Base-by-base conservation (phyloP, 2,797 vertebrate species). In the Limnodromus scolopaceus region DNA sequence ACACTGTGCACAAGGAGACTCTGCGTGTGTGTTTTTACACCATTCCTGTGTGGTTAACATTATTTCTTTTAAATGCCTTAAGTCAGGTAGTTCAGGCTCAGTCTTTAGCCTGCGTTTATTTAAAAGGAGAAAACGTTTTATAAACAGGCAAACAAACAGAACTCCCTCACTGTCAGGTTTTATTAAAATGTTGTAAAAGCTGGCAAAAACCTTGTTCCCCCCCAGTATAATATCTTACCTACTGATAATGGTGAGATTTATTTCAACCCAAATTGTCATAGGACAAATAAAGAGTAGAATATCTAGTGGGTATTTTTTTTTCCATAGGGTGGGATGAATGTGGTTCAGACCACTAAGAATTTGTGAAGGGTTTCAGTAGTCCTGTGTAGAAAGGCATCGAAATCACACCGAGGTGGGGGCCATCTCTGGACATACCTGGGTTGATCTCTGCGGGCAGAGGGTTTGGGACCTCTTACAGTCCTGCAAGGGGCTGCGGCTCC, bases 401-500 rank as follows among this genome's bases (percentile, higher is more conserved):
- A n/a, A 84, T 53, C 30, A 32, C 64, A 66, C 39, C 3, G 1
- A 70, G n/a, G 6, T 65, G 27, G 17, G 58, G 30, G 19, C 13
- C 36, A 14, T 70, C 69, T 81, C 69, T 68, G 69, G 15, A 81
- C 39, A 10, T 7, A 9, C 22, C 8, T 55, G 6, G 0, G n/a
- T 58, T 6, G 18, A 19, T 28, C 18, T 76, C 41, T 65, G 20
- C 0, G 1, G 30, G 38, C 15, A 6, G 32, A 65, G 28, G 58
- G 4, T 43, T 76, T 19, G 24, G 27, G 19, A 36, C 48, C 45
- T 15, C 32, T 61, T n/a, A 3, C 0, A 0, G 10, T 76, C 39
- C 43, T 3, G 0, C 55, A 63, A 36, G 25, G 27, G 30, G 4
- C 58, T 90, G 8, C 0, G 1, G 27, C 16, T 74, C 82, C 38